Conservation (phyloP, 2,888 invertebrate genomes). For the Brachyopa scutellaris region DNA sequence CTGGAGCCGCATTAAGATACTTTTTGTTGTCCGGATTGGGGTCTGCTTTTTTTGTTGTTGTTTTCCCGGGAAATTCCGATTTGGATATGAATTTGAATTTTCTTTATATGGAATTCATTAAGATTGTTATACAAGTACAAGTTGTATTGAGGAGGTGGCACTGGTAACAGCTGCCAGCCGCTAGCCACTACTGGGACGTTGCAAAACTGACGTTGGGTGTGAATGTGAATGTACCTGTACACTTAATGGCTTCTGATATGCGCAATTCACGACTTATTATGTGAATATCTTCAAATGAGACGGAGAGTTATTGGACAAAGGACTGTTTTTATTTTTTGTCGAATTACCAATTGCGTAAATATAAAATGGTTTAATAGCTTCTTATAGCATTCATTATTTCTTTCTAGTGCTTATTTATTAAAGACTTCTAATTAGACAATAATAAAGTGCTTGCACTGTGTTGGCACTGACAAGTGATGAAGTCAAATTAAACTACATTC, state of each 20-base stretch:
- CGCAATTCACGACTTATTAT: constrained; percentile 61
- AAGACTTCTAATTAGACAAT: no score
- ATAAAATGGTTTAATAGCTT: no score
- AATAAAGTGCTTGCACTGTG: no score
- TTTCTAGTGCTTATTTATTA: no score
- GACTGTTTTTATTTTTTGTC: constrained; percentile 26
- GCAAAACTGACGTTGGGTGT: constrained; percentile 53
- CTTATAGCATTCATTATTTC: no score
- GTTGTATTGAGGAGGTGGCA: constrained; percentile 46
- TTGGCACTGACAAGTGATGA: no score
- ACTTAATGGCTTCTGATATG: constrained; percentile 66
- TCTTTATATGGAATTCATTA: constrained; percentile 72
- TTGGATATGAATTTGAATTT: constrained; percentile 71
- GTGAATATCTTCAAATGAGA: constrained; percentile 27
- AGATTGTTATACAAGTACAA: constrained; percentile 70
- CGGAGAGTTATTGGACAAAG: constrained; percentile 15
- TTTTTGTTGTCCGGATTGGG: constrained; percentile 13
- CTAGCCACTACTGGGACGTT: neutral
- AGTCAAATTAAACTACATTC: no score
- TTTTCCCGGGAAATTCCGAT: constrained; percentile 48
- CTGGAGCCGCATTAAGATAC: constrained; percentile 46
- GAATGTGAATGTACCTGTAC: constrained; percentile 69
- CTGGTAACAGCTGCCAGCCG: neutral
- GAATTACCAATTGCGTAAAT: constrained; percentile 34
- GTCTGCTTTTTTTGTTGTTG: constrained; percentile 5